Evolutionary conservation across 2,888 invertebrate genomes (phyloP).

Genomic region (Phaonia tiefii): DNA sequence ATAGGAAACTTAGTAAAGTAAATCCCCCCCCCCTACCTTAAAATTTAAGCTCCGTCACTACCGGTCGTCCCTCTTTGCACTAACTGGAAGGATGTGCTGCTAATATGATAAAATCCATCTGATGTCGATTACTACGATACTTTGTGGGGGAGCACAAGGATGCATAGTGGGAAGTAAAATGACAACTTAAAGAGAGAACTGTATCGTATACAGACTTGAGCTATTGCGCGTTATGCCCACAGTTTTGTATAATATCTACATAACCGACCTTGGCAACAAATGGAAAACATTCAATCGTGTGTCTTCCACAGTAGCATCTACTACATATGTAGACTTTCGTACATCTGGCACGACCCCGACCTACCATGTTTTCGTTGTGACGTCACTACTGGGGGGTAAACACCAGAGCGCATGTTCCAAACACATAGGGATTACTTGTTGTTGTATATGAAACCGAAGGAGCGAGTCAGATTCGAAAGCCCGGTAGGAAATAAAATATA

Average conservation of each 20-base stretch:
- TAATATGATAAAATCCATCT: neutral
- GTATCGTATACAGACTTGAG: neutral
- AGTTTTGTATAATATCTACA: constrained; percentile 45
- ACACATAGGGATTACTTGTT: neutral
- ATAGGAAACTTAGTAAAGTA: neutral
- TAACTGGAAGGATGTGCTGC: neutral
- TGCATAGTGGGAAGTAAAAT: neutral
- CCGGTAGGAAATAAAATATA: neutral
- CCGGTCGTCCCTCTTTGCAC: neutral
- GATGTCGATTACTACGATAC: constrained; percentile 10
- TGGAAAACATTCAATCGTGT: constrained; percentile 19
- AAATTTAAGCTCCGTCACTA: neutral
- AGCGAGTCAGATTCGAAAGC: neutral
- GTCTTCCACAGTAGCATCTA: no score
- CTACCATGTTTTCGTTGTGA: constrained; percentile 58
- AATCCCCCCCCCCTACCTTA: neutral
- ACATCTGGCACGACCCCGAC: constrained; percentile 60
- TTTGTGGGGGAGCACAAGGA: neutral
- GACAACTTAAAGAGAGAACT: neutral
- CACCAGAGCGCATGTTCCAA: constrained; percentile 59
- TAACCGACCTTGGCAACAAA: constrained; percentile 60
- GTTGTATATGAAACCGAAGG: neutral
- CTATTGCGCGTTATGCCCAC: constrained; percentile 23
- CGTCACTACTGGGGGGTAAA: constrained; percentile 60
- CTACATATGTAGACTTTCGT: neutral